Percentiles rank a stretch among this genome's conserved stretches.
These are phyloP conservation scores for Macropis europaea DNA, from an alignment of 2,888 invertebrate species.

Conservation along the genomic window DNA sequence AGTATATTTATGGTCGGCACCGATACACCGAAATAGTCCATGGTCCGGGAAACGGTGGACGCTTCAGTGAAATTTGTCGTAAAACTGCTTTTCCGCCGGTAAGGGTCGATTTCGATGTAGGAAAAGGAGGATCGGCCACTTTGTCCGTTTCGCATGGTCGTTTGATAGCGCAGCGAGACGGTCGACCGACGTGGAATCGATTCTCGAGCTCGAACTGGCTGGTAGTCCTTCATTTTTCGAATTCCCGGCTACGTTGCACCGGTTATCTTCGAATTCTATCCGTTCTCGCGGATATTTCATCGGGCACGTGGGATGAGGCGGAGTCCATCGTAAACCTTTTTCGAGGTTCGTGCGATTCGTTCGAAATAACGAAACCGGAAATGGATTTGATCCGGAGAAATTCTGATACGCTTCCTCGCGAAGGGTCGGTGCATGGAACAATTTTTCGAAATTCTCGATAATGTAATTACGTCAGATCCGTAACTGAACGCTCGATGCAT, in stretches of 20 bases:
- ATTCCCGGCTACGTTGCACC: conserved; percentile 30
- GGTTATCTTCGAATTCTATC: conserved; percentile 44
- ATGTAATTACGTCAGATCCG: not conserved
- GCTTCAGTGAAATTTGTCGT: conserved; percentile 4
- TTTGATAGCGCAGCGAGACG: conserved; percentile 41
- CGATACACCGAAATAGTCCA: not conserved
- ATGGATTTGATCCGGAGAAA: conserved; percentile 22
- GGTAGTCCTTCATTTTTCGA: conserved; percentile 49
- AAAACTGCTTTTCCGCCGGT: not conserved
- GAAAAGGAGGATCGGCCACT: conserved; percentile 13
- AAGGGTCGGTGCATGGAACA: not conserved
- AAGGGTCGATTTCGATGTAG: not conserved
- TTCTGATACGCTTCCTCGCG: not conserved
- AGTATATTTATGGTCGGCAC: conserved; percentile 3
- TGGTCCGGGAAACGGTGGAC: not conserved
- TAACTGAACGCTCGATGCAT: too few relatives aligned
- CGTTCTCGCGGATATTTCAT: conserved; percentile 30
- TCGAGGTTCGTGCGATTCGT: conserved; percentile 39
- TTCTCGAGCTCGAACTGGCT: conserved; percentile 5
- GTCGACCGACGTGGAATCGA: conserved; percentile 40
- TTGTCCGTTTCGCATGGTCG: conserved; percentile 29
- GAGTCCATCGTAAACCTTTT: conserved; percentile 32
- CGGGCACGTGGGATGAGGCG: conserved; percentile 12
- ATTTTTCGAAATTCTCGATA: not conserved
- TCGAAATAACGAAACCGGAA: conserved; percentile 31